These are phyloP conservation scores for Lampris megalopsis DNA, from an alignment of 2,113 vertebrate genomes.

Conservation along the genomic window DNA sequence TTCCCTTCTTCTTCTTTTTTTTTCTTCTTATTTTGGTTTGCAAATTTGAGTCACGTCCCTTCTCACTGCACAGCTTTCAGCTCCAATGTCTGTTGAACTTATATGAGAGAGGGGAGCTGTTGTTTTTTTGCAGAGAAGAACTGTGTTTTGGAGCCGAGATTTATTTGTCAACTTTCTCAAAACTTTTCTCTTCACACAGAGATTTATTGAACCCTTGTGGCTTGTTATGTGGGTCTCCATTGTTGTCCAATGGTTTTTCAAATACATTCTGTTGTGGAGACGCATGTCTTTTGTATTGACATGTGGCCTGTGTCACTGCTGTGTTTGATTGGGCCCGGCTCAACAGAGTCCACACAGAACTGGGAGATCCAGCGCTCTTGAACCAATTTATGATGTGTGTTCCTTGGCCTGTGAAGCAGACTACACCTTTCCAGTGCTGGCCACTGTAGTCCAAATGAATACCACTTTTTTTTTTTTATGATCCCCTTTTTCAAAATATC, in stretches of 20 bases:
- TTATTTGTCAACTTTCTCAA: slow-evolving; percentile 71
- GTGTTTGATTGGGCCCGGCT: slow-evolving; percentile 52
- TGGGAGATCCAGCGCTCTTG: slow-evolving; percentile 42
- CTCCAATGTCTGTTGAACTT: slow-evolving; percentile 24
- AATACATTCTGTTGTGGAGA: slow-evolving; percentile 61
- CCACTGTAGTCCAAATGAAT: slow-evolving; percentile 34
- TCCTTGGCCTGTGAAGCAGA: slow-evolving; percentile 59
- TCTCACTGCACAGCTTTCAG: slow-evolving; percentile 34
- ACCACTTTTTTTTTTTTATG: slow-evolving; percentile 41
- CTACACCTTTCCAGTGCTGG: slow-evolving; percentile 43
- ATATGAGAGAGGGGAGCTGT: too few species aligned
- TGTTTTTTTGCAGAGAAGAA: slow-evolving; percentile 23
- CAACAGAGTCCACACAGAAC: slow-evolving; percentile 58
- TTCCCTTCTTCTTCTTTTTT: not conserved
- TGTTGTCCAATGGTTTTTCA: slow-evolving; percentile 62
- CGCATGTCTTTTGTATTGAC: slow-evolving; percentile 57
- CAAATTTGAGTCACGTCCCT: slow-evolving; percentile 30
- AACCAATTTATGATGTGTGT: slow-evolving; percentile 67
- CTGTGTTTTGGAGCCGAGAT: slow-evolving; percentile 53
- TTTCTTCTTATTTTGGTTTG: slow-evolving; percentile 50
- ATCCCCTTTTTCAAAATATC: slow-evolving; percentile 52
- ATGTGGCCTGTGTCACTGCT: slow-evolving; percentile 59
- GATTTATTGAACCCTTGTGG: slow-evolving; percentile 60
- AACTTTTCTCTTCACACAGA: slow-evolving; percentile 64
- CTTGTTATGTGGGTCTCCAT: slow-evolving; percentile 63